phyloP scores from a whole-genome alignment of 2,113 vertebrate genomes.

The Rhagologus leucostigma region DNA sequence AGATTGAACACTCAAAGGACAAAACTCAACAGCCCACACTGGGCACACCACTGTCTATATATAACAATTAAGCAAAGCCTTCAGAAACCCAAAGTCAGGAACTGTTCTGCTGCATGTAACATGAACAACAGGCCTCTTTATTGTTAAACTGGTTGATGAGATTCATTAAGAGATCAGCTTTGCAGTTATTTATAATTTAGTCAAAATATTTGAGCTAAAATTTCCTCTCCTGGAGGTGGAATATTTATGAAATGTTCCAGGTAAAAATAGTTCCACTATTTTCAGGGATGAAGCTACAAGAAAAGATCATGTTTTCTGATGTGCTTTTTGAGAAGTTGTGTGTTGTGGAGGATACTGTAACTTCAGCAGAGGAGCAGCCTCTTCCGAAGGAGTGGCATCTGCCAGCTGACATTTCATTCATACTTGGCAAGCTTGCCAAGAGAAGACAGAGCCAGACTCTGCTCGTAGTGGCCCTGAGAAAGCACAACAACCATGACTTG shows the following conservation, averaged over 20 bases:
- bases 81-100: not conserved
- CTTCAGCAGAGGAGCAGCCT: not conserved
- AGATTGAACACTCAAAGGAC: not conserved
- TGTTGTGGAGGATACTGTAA: not conserved
- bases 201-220: conserved; percentile 48
- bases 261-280: conserved; percentile 25
- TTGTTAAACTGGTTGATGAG: not conserved
- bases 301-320: not conserved
- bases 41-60: not conserved
- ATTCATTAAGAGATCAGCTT: not conserved
- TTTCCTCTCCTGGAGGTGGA: conserved; percentile 5
- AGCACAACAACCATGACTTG: not conserved
- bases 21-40: not conserved
- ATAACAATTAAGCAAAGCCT: not conserved
- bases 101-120: not conserved
- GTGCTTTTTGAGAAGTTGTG: not conserved
- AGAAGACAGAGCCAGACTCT: not conserved
- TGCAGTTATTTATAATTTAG: conserved; percentile 9
- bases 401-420: not conserved
- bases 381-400: not conserved
- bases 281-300: not conserved
- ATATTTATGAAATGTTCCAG: conserved; percentile 35
- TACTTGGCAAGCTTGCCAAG: not conserved
- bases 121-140: not conserved
- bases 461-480: not conserved